Conservation (phyloP, 2,888 invertebrate species). For the Eumerus sabulonum region DNA sequence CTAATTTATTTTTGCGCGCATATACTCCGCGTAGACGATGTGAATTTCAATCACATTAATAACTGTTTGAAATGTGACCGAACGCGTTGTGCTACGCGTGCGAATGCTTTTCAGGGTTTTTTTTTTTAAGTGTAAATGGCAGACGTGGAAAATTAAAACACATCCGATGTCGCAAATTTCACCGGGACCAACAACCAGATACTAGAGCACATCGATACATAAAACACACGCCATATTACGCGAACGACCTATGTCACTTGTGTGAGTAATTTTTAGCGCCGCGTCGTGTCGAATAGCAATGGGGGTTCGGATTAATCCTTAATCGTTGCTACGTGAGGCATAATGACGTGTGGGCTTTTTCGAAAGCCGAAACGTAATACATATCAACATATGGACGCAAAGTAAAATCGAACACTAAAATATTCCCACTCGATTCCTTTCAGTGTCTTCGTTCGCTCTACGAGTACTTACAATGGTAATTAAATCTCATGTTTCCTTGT, state of each 20-base stretch:
- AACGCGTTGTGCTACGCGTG: slow-evolving; percentile 7
- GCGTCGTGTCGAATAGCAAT: background rate
- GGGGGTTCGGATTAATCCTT: slow-evolving; percentile 37
- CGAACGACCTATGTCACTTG: slow-evolving; percentile 35
- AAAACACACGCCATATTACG: too few species aligned
- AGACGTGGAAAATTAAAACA: slow-evolving; percentile 53
- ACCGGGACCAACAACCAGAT: too few species aligned
- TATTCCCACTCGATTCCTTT: too few species aligned
- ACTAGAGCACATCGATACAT: too few species aligned
- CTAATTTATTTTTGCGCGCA: slow-evolving; percentile 24
- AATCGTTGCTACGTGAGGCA: slow-evolving; percentile 60
- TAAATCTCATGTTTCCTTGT: too few species aligned
- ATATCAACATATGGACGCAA: slow-evolving; percentile 19
- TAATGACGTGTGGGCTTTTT: slow-evolving; percentile 53
- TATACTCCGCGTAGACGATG: slow-evolving; percentile 15
- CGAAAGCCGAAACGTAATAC: slow-evolving; percentile 34
- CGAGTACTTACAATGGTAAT: too few species aligned
- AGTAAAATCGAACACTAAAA: slow-evolving; percentile 7
- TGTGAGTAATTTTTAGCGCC: background rate
- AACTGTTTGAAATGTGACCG: slow-evolving; percentile 46
- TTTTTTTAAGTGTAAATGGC: too few species aligned
- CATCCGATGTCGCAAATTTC: slow-evolving; percentile 29
- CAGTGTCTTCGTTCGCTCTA: too few species aligned
- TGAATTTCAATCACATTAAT: slow-evolving; percentile 44
- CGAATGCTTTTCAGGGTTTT: too few species aligned